Evolutionary conservation across 2,113 vertebrate species (phyloP).

Genomic region (Rhinichthys klamathensis): DNA sequence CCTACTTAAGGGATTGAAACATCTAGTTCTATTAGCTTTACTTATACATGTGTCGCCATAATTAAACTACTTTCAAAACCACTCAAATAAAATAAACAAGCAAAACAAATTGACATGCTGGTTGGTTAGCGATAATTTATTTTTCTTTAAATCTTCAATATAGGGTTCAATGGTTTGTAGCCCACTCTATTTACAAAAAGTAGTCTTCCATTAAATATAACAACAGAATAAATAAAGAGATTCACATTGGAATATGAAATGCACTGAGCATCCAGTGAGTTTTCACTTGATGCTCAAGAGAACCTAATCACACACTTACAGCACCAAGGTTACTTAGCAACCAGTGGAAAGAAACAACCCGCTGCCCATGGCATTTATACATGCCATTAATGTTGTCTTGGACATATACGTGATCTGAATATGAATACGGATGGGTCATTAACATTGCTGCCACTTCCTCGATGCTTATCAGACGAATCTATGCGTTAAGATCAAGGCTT

Average conservation of each 20-base stretch:
- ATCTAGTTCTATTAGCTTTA: too few species aligned
- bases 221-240: conserved; percentile 41
- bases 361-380: conserved; percentile 61
- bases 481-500: neutral
- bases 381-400: conserved; percentile 61
- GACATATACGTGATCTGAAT: conserved; percentile 57
- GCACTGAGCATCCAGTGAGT: conserved; percentile 55
- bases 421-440: conserved; percentile 41
- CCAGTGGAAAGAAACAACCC: conserved; percentile 60
- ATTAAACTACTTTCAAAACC: conserved; percentile 6
- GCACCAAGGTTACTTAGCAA: conserved; percentile 64
- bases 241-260: conserved; percentile 51
- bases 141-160: neutral
- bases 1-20: too few species aligned
- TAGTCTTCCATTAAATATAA: conserved; percentile 49
- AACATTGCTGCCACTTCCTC: neutral
- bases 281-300: conserved; percentile 59
- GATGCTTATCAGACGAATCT: conserved; percentile 10
- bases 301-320: conserved; percentile 65
- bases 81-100: neutral
- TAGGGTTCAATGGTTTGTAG: neutral
- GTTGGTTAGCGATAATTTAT: neutral
- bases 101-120: neutral
- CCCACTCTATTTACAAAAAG: conserved; percentile 24
- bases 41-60: neutral